Conservation (phyloP, 2,888 invertebrate species). For the Mechanitis messenoides region DNA sequence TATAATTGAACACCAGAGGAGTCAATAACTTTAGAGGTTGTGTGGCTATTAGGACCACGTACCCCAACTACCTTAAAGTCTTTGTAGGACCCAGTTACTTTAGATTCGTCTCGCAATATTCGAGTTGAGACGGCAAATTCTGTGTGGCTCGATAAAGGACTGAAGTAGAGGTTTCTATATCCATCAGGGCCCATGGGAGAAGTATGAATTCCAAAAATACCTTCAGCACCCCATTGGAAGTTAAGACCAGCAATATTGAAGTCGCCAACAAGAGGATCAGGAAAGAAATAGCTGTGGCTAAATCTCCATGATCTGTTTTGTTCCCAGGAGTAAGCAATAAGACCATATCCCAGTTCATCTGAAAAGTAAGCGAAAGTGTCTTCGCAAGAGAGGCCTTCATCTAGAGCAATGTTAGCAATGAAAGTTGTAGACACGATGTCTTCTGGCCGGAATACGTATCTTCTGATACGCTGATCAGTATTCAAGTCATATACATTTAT, state of each 20-base stretch:
- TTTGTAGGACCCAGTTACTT: constrained; percentile 81
- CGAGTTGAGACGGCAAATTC: constrained; percentile 88
- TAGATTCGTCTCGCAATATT: constrained; percentile 81
- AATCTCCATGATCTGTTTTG: constrained; percentile 88
- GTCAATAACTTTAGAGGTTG: constrained; percentile 85
- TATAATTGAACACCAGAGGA: constrained; percentile 85
- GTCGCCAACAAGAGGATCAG: constrained; percentile 87
- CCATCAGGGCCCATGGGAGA: constrained; percentile 82
- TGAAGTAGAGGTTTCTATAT: constrained; percentile 84
- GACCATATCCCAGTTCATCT: constrained; percentile 88
- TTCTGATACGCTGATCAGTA: constrained; percentile 82
- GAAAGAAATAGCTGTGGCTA: constrained; percentile 86
- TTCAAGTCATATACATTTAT: constrained; percentile 85
- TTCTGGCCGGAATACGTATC: constrained; percentile 81
- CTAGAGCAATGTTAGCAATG: constrained; percentile 91
- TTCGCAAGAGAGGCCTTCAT: constrained; percentile 83
- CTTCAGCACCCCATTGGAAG: constrained; percentile 91
- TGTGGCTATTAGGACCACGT: constrained; percentile 81
- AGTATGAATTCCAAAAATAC: constrained; percentile 86
- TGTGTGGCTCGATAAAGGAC: constrained; percentile 85
- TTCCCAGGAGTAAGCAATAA: constrained; percentile 87
- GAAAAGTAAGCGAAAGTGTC: constrained; percentile 88
- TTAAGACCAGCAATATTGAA: constrained; percentile 87
- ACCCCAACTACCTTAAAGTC: constrained; percentile 82
- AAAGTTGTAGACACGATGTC: constrained; percentile 87